Base-by-base conservation (phyloP, 2,797 vertebrate genomes). In the Halcyon chelicuti region DNA sequence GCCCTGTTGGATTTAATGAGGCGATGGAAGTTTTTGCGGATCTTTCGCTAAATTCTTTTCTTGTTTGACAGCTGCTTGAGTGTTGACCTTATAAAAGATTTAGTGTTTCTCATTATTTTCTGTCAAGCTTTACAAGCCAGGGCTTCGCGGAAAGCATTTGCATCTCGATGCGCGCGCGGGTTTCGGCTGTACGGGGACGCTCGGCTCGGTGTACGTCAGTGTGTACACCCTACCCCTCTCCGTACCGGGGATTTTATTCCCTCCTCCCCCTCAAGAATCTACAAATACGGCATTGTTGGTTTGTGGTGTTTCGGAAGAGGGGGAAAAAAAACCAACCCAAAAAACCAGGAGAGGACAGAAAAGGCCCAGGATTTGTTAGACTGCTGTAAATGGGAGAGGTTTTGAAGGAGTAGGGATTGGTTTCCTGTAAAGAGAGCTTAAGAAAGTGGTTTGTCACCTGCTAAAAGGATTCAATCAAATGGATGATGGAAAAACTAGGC, bases 21-120 rank as follows among this genome's bases (percentile, higher is more conserved):
- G 98, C 98, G 98, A 99, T 99, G 99, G 99, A 99, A 99, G 99
- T 99, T 99, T 95, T 98, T 98, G 99, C 98, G 98, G 98, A 98
- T 98, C 98, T 98, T 98, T 98, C 97, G 99, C 99, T 99, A 99
- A 99, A 99, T 99, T 99, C 99, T 99, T 98, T 99, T 99, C 99
- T 99, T 99, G 99, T 99, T 99, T 99, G 99, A 99, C 99, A 99
- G 99, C 99, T 99, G 99, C 99, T 99, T 98, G 98, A 99, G 98
- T 99, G 99, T 99, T 99, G 99, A 99, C 99, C 99, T 99, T 99
- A 99, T 99, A 99, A 99, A 99, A 99, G 99, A 99, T 99, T 99
- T 99, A 99, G 99, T 98, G 98, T 98, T 99, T 99, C 99, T 99
- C 99, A 99, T 99, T 99, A 99, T 99, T 99, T 99, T 98, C 99